phyloP scores from a whole-genome alignment of 2,888 invertebrate genomes.

The Drosophila mayaguana region DNA sequence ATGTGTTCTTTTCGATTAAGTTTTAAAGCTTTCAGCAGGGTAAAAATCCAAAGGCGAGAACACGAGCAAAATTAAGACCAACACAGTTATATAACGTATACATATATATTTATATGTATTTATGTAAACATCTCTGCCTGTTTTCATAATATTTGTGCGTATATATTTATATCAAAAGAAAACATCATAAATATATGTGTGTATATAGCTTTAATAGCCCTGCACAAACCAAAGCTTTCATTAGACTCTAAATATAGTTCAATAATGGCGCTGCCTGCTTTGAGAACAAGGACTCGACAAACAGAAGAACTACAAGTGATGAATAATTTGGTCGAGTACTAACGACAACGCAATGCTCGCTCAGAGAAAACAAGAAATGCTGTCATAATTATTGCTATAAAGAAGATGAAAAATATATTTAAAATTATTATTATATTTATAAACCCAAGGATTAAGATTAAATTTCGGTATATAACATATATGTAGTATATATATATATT shows the following conservation, averaged over 20 bases:
- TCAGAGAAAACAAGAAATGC: neutral
- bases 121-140: neutral
- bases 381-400: neutral
- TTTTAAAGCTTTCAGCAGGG: constrained; percentile 40
- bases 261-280: constrained; percentile 15
- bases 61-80: neutral
- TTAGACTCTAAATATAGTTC: constrained; percentile 51
- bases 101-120: neutral
- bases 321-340: neutral
- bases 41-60: neutral
- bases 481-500: no score
- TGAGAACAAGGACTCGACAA: constrained; percentile 1
- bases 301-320: neutral
- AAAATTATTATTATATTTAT: neutral
- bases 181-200: constrained; percentile 43
- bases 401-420: neutral
- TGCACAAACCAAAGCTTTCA: constrained; percentile 48
- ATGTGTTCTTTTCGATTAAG: constrained; percentile 70
- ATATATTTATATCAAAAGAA: constrained; percentile 1
- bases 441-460: no score
- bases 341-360: neutral
- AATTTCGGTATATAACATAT: no score
- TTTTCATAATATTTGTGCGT: neutral
- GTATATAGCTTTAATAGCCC: constrained; percentile 2
- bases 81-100: neutral